Evolutionary conservation across 1,140 invertebrate genomes (phyloP).

Genomic region (Pararge aegeria): DNA sequence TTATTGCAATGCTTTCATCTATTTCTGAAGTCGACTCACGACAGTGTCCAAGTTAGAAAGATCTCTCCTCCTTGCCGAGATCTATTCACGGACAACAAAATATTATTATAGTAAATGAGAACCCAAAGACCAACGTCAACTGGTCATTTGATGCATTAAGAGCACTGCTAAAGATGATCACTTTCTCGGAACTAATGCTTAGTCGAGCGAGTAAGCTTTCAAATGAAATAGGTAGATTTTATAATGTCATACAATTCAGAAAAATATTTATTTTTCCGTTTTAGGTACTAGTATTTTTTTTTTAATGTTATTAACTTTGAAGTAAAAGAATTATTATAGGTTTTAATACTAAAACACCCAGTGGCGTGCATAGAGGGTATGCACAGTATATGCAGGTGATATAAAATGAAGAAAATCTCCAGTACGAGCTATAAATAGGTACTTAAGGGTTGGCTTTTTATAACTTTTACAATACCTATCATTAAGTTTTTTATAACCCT

Average conservation of each 20-base stretch:
- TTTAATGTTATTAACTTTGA: too few species aligned
- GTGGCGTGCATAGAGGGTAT: too few species aligned
- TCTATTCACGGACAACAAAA: conserved; percentile 27
- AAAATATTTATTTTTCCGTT: too few species aligned
- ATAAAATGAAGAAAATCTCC: too few species aligned
- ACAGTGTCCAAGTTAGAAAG: conserved; percentile 20
- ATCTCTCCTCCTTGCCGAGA: conserved; percentile 12
- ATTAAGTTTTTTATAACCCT: too few species aligned
- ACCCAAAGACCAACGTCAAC: conserved; percentile 18
- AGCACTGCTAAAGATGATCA: conserved; percentile 25
- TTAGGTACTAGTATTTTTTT: too few species aligned
- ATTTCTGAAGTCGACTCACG: conserved; percentile 28
- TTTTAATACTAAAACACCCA: too few species aligned
- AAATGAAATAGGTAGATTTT: neutral
- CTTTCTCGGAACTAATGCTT: conserved; percentile 27
- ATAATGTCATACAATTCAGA: neutral
- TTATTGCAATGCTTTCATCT: conserved; percentile 31
- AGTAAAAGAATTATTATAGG: too few species aligned
- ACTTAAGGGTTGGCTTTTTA: too few species aligned
- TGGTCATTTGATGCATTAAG: conserved; percentile 24
- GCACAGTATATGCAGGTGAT: too few species aligned
- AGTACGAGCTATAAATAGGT: too few species aligned
- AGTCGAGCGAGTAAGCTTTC: conserved; percentile 13
- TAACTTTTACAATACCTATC: too few species aligned
- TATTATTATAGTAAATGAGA: conserved; percentile 14